Conservation (phyloP, 2,797 vertebrate species). For the Acrossocheilus wenchowensis region DNA sequence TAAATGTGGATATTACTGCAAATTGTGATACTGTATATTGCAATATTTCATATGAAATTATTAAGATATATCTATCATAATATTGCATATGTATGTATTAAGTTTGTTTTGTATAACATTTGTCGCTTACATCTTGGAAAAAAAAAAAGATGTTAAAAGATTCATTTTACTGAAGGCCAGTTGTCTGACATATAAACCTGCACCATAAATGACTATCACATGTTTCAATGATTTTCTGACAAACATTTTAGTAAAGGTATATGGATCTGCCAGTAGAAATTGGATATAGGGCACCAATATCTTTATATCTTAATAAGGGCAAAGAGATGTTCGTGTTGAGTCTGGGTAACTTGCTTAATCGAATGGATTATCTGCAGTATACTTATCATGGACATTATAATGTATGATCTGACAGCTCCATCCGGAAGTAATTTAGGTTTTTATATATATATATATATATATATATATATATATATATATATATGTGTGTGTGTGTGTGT, state of each 20-base stretch:
- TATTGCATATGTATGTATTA: not conserved
- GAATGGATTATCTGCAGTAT: conserved; percentile 66
- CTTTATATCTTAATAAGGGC: conserved; percentile 46
- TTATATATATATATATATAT: not conserved
- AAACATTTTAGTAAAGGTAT: conserved; percentile 42
- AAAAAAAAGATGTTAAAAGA: not conserved
- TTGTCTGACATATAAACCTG: not conserved
- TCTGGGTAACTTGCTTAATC: conserved; percentile 63
- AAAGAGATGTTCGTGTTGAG: conserved; percentile 55
- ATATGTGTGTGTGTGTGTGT: not conserved
- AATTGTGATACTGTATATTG: not conserved
- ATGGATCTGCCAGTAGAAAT: not conserved
- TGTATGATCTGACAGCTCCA: not conserved
- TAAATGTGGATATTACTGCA: not conserved
- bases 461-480: not conserved
- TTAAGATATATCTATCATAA: not conserved
- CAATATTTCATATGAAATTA: not conserved
- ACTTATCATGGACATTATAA: conserved; percentile 50
- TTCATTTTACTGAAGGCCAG: not conserved
- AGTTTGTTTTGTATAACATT: not conserved
- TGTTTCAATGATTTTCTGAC: not conserved
- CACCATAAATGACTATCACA: not conserved
- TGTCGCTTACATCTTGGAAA: not conserved
- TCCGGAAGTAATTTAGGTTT: not conserved
- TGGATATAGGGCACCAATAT: conserved; percentile 14